phyloP scores from a whole-genome alignment of 2,888 invertebrate genomes.

The Drosophila suboccidentalis region DNA sequence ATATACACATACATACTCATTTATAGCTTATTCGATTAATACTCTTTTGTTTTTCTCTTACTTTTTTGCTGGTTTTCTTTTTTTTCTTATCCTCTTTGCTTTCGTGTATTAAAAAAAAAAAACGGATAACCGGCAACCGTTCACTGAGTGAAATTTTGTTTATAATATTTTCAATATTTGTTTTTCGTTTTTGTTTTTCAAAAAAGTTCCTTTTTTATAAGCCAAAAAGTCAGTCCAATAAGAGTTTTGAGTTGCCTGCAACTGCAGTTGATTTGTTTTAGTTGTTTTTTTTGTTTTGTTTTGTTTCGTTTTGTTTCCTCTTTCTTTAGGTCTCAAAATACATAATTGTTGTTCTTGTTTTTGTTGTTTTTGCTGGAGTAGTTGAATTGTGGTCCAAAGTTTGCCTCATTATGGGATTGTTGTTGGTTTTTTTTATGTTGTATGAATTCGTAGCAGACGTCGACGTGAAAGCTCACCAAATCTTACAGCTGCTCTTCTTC shows the following conservation, averaged over 20 bases:
- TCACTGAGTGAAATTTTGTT: constrained; percentile 76
- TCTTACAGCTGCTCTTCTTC: constrained; percentile 29
- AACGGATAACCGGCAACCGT: constrained; percentile 71
- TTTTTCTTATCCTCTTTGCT: constrained; percentile 27
- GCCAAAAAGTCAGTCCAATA: constrained; percentile 83
- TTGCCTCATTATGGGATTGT: constrained; percentile 76
- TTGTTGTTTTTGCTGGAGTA: constrained; percentile 67
- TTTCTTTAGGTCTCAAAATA: constrained; percentile 69
- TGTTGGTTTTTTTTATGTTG: constrained; percentile 21
- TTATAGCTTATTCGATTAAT: constrained; percentile 64
- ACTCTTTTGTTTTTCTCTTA: constrained; percentile 61
- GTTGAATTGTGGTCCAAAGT: constrained; percentile 75
- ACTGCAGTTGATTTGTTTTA: constrained; percentile 82
- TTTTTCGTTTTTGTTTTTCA: constrained; percentile 53
- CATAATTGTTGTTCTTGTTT: constrained; percentile 53
- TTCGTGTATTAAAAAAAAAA: constrained; percentile 30
- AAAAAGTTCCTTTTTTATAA: constrained; percentile 78
- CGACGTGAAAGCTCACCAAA: constrained; percentile 33
- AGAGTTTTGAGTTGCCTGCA: constrained; percentile 83
- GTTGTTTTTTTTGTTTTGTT: constrained; percentile 45
- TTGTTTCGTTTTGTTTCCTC: constrained; percentile 43
- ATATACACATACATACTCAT: constrained; percentile 36
- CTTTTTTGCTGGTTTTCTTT: constrained; percentile 56
- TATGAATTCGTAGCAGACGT: constrained; percentile 33
- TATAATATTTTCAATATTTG: constrained; percentile 79